Evolutionary conservation across 30 jellyfish, hydroid and myxozoan genomes (phyloP).

Genomic region (Sanderia malayensis): DNA sequence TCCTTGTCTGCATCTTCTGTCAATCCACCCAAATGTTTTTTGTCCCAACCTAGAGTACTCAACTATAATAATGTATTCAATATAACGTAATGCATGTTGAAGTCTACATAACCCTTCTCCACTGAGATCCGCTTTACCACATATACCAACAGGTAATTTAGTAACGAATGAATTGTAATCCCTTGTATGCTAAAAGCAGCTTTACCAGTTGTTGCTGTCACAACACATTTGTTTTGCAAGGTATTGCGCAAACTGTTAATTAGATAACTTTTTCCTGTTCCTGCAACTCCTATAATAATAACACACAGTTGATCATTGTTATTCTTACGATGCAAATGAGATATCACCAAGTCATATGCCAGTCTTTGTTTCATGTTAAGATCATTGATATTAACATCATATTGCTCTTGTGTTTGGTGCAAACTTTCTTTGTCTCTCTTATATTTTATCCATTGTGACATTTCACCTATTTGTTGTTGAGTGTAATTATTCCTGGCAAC

Average conservation of each 20-base stretch:
- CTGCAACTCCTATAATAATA: constrained; percentile 20
- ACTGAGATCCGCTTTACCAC: background rate
- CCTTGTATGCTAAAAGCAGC: constrained; percentile 39
- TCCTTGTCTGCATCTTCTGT: constrained; percentile 27
- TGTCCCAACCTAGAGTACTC: constrained; percentile 26
- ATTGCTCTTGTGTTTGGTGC: background rate
- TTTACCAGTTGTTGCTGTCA: background rate
- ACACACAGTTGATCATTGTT: constrained; percentile 8
- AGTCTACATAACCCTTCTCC: constrained; percentile 3
- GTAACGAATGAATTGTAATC: constrained; percentile 15
- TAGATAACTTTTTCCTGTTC: constrained; percentile 20
- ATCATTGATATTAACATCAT: background rate
- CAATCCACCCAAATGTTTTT: constrained; percentile 24
- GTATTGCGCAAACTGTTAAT: background rate
- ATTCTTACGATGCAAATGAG: constrained; percentile 6
- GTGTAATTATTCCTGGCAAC: background rate
- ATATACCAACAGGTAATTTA: constrained; percentile 8
- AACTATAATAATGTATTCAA: constrained; percentile 6
- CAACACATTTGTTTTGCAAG: constrained; percentile 1
- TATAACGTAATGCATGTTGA: background rate
- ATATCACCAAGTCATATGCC: constrained; percentile 6
- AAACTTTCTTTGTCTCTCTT: background rate
- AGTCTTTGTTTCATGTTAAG: background rate
- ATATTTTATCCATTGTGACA: constrained; percentile 17
- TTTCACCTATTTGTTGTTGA: constrained; percentile 22